These are phyloP conservation scores for Notodonta ziczac DNA, from an alignment of 2,888 invertebrate species.

Conservation along the genomic window DNA sequence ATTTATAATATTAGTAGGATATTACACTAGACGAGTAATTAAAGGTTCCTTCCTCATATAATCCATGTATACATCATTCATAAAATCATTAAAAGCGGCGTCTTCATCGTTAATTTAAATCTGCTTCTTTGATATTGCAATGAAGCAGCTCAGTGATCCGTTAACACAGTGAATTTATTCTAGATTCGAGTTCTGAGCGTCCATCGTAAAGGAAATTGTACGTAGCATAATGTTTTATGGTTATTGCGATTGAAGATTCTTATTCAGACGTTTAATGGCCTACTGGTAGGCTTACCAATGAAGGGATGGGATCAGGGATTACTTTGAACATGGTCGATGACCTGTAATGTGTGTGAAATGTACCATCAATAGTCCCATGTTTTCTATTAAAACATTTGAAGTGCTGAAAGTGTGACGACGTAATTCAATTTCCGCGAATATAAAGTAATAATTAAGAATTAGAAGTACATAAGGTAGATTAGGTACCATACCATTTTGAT, in stretches of 20 bases:
- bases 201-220: not conserved
- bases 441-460: too few relatives aligned
- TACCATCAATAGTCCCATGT: too few relatives aligned
- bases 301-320: not conserved
- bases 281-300: not conserved
- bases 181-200: conserved; percentile 4
- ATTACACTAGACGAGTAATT: not conserved
- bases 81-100: not conserved
- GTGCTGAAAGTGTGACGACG: too few relatives aligned
- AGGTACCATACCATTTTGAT: too few relatives aligned
- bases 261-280: not conserved
- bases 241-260: not conserved
- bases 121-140: conserved; percentile 54
- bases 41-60: not conserved
- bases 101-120: conserved; percentile 19
- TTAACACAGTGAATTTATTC: conserved; percentile 39
- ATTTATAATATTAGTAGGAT: too few relatives aligned
- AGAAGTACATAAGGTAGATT: too few relatives aligned
- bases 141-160: conserved; percentile 46
- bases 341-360: too few relatives aligned
- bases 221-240: not conserved
- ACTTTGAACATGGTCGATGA: not conserved
- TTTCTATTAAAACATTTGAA: too few relatives aligned
- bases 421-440: too few relatives aligned
- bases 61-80: conserved; percentile 3